These are phyloP conservation scores for Plagodis pulveraria DNA, from an alignment of 2,888 invertebrate species.

Conservation along the genomic window DNA sequence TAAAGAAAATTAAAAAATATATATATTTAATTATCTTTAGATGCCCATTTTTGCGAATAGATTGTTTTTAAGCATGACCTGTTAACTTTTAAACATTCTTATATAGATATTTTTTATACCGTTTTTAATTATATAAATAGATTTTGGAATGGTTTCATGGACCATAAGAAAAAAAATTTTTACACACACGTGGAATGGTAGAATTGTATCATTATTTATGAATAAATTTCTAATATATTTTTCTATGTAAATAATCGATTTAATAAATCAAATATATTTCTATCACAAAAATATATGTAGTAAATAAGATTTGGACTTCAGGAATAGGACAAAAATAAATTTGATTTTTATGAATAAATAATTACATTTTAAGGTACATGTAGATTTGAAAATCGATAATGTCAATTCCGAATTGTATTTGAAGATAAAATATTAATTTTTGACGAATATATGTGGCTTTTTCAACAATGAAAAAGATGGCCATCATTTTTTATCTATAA, in stretches of 20 bases:
- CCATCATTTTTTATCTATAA: too few species aligned
- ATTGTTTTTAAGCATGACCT: too few species aligned
- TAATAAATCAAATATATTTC: slow-evolving; percentile 10
- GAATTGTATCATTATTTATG: neutral
- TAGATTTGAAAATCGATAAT: slow-evolving; percentile 10
- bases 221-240: slow-evolving; percentile 21
- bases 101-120: too few species aligned
- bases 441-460: neutral
- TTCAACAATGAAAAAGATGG: too few species aligned
- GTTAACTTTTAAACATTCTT: too few species aligned
- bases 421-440: neutral
- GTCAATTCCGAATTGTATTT: slow-evolving; percentile 10
- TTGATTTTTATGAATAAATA: slow-evolving; percentile 7
- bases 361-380: slow-evolving; percentile 18
- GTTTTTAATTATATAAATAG: too few species aligned
- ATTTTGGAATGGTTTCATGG: neutral
- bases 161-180: neutral
- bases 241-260: slow-evolving; percentile 15
- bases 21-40: too few species aligned
- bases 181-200: neutral
- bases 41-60: too few species aligned
- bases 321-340: slow-evolving; percentile 10
- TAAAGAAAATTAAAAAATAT: too few species aligned
- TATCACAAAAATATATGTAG: slow-evolving; percentile 22
- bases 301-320: slow-evolving; percentile 14